Base-by-base conservation (phyloP, 1,140 invertebrate genomes). In the Nymphalis io region DNA sequence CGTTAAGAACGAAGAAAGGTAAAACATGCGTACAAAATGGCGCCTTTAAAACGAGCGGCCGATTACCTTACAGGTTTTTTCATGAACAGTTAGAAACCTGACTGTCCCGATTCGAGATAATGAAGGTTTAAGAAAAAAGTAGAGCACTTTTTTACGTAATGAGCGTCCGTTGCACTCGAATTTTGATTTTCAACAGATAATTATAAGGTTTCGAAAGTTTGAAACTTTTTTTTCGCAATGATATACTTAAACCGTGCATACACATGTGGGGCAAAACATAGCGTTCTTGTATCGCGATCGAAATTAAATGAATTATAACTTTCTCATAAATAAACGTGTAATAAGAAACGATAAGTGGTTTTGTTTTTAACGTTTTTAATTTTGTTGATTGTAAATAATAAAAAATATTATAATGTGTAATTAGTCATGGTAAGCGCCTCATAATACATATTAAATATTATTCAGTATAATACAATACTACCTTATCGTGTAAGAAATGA, bases 41-140 rank as follows among this genome's bases (percentile, higher is more conserved):
- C 48, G 48, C n/a, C 12, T 44, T 44, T 44, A 15, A 44, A 21
- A 23, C 8, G 18, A 53, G 0, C 48, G 48, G 18, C 51, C 51
- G 51, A 55, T 55, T 55, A 27, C 51, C 51, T 55, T 58, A 58
- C 48, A 66, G 40, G 53, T 66, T 57, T 66, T 58, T 55, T 55
- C 51, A 55, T 27, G 51, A 62, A 62, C 60, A 62, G 60, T 62
- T 62, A 62, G 60, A 46, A 62, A 62, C 60, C 60, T 51, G 44
- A 51, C 33, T 27, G 12, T 23, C 51, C 21, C 15, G 51, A 21
- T 53, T 53, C 44, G 44, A 48, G 38, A 61, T 61, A 61, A 61
- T 61, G 60, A 61, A 61, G 60, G 60, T 33, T 39, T 10, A 23
- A 53, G n/a, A 62, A 51, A 55, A 62, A 62, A 62, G 46, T 62